These are phyloP conservation scores for Epiperipatus broadwayi DNA, from an alignment of 2,888 invertebrate species.

Conservation along the genomic window DNA sequence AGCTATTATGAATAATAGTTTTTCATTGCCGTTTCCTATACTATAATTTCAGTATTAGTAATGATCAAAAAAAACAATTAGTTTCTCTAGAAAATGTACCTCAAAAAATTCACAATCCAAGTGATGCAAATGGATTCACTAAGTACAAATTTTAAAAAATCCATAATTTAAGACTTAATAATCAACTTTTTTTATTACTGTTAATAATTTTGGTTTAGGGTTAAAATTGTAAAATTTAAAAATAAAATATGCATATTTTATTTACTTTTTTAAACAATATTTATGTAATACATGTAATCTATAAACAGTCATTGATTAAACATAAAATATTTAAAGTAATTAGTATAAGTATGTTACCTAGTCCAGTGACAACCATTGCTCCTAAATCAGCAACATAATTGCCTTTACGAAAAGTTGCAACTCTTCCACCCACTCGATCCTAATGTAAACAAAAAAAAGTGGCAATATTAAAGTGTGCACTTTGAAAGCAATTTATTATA, in stretches of 20 bases:
- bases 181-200: too few species aligned
- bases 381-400: slow-evolving; percentile 58
- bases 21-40: too few species aligned
- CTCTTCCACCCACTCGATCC: slow-evolving; percentile 87
- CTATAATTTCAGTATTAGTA: too few species aligned
- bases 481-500: too few species aligned
- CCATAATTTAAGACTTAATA: too few species aligned
- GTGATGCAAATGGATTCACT: too few species aligned
- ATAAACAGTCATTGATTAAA: background rate
- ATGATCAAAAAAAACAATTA: too few species aligned
- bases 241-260: slow-evolving; percentile 8
- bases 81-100: too few species aligned
- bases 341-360: slow-evolving; percentile 29
- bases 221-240: background rate
- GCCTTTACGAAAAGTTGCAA: slow-evolving; percentile 83
- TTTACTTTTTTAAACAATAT: slow-evolving; percentile 5
- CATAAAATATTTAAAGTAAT: background rate
- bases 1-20: too few species aligned
- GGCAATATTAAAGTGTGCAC: slow-evolving; percentile 5
- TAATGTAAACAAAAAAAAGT: slow-evolving; percentile 23
- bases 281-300: slow-evolving; percentile 12
- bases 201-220: too few species aligned
- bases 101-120: too few species aligned
- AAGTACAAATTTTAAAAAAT: too few species aligned
- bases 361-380: slow-evolving; percentile 93